A percentile compares a stretch with the other conserved stretches of the same genome.
Conservation (phyloP, 2,888 invertebrate species). For the Nemapogon koenigi region DNA sequence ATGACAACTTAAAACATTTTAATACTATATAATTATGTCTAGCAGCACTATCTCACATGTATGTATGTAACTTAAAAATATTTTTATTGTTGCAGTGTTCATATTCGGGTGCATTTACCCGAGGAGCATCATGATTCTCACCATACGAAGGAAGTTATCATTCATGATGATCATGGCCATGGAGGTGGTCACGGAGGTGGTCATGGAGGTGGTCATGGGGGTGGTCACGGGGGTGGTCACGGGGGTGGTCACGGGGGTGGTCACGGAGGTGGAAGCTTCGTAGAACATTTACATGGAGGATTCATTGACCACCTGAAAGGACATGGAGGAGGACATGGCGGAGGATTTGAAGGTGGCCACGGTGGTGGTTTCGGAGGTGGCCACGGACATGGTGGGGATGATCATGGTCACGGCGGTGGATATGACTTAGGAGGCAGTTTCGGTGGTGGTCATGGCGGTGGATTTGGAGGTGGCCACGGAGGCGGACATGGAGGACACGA, state of each 20-base stretch:
- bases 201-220: constrained; percentile 11
- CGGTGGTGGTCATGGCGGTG: too few relatives aligned
- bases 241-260: constrained; percentile 23
- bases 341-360: constrained; percentile 14
- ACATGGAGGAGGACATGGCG: constrained; percentile 20
- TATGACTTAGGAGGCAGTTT: too few relatives aligned
- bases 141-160: constrained; percentile 40
- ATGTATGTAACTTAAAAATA: too few relatives aligned
- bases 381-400: constrained; percentile 12
- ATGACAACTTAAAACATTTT: too few relatives aligned
- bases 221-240: constrained; percentile 16
- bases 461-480: constrained; percentile 14
- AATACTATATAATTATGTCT: too few relatives aligned
- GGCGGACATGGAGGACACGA: constrained; percentile 15
- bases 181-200: constrained; percentile 17
- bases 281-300: constrained; percentile 17
- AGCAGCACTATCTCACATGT: too few relatives aligned
- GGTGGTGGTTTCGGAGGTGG: constrained; percentile 24
- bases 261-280: constrained; percentile 15
- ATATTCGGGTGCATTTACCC: constrained; percentile 63
- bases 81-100: constrained; percentile 51
- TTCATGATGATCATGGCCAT: constrained; percentile 41
- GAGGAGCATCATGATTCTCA: constrained; percentile 52
- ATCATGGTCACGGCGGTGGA: neutral
- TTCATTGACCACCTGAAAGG: constrained; percentile 15